Evolutionary conservation across 2,113 vertebrate genomes (phyloP), one percentile per base, ranked within the genome.

Genomic region (Columbina picui): DNA sequence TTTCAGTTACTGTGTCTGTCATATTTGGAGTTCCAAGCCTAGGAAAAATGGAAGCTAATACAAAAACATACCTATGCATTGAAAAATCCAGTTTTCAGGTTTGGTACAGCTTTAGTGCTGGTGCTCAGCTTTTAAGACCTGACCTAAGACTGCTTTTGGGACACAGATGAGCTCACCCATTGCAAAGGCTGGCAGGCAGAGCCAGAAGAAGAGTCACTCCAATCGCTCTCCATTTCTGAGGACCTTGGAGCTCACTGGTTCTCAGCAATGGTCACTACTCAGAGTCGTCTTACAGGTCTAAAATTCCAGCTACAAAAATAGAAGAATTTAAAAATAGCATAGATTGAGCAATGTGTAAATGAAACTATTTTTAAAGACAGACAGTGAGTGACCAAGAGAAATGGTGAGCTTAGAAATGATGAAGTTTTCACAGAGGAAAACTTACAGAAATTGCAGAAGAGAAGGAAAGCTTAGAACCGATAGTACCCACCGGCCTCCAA

Each of bases 351-450:
- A 89, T 7, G 29, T 1, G 0, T 36, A 89, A 90, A 52, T 64
- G 64, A 90, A 96, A 61, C 92, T 94, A 43, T 26, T 86, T 93
- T 75, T 84, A 86, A 88, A 71, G 64, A 74, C 49, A 67, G 64
- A 53, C 12, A 71, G 19, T 29, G 2, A 76, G 27, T 34, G 55
- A 53, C 41, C 22, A 18, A 70, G 56, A 86, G 55, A 86, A 86
- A 86, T 4, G 19, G n/a, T 64, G 52, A 90, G 65, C 36, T 57
- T 60, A 23, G 23, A 90, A 86, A 88, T 20, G 0, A 50, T 43
- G 4, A 61, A 36, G 59, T 18, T 94, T 88, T 59, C 68, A 43
- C 68, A 64, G 36, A 71, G 56, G 52, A 93, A 90, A 96, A 64
- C 30, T 43, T 49, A 22, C n/a, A 92, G 76, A 93, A 86, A 60